Conservation (phyloP, 2,888 invertebrate genomes). For the Amphiduros pacificus region DNA sequence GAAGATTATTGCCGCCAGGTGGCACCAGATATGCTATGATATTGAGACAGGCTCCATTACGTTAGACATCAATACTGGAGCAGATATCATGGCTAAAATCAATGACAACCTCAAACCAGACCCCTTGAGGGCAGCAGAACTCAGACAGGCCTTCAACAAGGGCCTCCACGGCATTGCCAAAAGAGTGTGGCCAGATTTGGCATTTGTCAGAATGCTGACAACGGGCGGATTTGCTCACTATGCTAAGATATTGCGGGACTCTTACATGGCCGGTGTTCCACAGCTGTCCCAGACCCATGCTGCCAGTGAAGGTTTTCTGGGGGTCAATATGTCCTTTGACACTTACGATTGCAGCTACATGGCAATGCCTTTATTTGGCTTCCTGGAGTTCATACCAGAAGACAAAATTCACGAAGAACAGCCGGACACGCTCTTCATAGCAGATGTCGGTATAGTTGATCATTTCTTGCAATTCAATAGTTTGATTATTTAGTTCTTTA, state of each 20-base stretch:
- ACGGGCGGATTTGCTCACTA: constrained; percentile 31
- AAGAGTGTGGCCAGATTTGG: constrained; percentile 32
- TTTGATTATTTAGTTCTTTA: no score
- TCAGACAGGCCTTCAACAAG: constrained; percentile 37
- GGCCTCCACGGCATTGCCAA: constrained; percentile 36
- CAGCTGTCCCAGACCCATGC: constrained; percentile 31
- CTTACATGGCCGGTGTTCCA: constrained; percentile 25
- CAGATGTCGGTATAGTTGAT: constrained; percentile 32
- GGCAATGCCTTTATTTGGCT: constrained; percentile 21
- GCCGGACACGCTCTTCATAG: constrained; percentile 47
- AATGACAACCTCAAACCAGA: constrained; percentile 32
- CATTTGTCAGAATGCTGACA: constrained; percentile 27
- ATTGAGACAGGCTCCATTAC: constrained; percentile 26
- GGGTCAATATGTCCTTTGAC: constrained; percentile 29
- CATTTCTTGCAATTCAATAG: no score
- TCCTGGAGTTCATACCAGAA: constrained; percentile 32
- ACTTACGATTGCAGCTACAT: background rate
- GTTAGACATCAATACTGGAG: background rate
- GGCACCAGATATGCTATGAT: constrained; percentile 30
- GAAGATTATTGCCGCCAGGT: constrained; percentile 26
- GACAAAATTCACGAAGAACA: constrained; percentile 38
- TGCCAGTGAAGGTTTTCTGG: constrained; percentile 52
- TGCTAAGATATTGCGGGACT: constrained; percentile 17
- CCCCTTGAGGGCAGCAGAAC: constrained; percentile 44
- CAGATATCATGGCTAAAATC: background rate